These are phyloP conservation scores for Marcusenius ussheri DNA, from an alignment of 2,113 vertebrate genomes.

Conservation along the genomic window DNA sequence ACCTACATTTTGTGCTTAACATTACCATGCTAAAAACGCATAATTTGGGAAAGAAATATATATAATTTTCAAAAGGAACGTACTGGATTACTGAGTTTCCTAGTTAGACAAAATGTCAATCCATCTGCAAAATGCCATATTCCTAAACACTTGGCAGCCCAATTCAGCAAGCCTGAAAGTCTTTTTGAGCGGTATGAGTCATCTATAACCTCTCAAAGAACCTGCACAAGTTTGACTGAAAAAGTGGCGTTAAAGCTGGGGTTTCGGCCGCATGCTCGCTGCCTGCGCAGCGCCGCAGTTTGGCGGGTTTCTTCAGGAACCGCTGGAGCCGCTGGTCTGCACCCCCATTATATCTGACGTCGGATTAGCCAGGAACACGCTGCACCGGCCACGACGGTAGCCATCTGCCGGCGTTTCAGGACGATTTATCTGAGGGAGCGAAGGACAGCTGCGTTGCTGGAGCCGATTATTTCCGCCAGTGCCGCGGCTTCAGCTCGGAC, in stretches of 20 bases:
- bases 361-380: background rate
- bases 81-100: background rate
- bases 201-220: background rate
- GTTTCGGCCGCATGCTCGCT: background rate
- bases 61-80: background rate
- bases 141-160: background rate
- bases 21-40: background rate
- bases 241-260: conserved; percentile 14
- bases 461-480: background rate
- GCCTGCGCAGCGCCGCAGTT: background rate
- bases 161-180: background rate
- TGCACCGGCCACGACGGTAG: conserved; percentile 7
- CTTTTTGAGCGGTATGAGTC: background rate
- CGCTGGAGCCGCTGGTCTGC: background rate
- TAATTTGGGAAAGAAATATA: background rate
- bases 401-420: background rate
- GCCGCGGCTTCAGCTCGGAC: background rate
- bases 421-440: background rate
- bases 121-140: background rate
- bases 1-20: background rate
- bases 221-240: conserved; percentile 33
- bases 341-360: background rate
- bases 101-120: background rate
- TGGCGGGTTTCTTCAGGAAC: too few relatives aligned
- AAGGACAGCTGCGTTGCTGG: background rate